phyloP scores from a whole-genome alignment of 35 echinoderm and acorn worm species.

The Patiria miniata region DNA sequence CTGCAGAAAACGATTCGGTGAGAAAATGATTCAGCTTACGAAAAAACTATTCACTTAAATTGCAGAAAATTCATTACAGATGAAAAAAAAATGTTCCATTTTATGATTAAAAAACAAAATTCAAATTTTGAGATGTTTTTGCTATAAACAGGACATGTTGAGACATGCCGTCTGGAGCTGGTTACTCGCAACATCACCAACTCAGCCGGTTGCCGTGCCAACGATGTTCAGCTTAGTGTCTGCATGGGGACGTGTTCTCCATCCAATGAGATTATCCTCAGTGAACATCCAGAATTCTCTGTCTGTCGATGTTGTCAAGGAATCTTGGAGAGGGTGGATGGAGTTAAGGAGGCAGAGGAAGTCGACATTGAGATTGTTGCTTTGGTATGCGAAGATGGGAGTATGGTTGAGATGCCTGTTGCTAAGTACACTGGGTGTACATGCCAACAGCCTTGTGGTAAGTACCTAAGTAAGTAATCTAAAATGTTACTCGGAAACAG shows the following conservation, averaged over 20 bases:
- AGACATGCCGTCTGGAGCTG: not conserved
- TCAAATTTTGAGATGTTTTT: no score
- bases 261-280: conserved; percentile 19
- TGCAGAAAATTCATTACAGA: no score
- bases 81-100: no score
- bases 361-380: not conserved
- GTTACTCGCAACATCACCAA: conserved; percentile 54
- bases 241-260: conserved; percentile 47
- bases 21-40: not conserved
- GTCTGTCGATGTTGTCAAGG: conserved; percentile 19
- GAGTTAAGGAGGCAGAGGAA: not conserved
- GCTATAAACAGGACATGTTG: not conserved
- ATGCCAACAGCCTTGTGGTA: not conserved
- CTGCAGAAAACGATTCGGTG: conserved; percentile 8
- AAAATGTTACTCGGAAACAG: no score
- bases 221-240: conserved; percentile 35
- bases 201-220: conserved; percentile 47
- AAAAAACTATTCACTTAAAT: no score
- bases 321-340: not conserved
- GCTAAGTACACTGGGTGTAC: conserved; percentile 12
- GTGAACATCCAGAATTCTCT: conserved; percentile 2
- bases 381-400: not conserved
- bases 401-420: not conserved
- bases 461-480: not conserved
- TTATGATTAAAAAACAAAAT: no score